A percentile compares a stretch with the other conserved stretches of the same genome.
Evolutionary conservation across 2,888 invertebrate species (phyloP).

Genomic region (Bombylius major): DNA sequence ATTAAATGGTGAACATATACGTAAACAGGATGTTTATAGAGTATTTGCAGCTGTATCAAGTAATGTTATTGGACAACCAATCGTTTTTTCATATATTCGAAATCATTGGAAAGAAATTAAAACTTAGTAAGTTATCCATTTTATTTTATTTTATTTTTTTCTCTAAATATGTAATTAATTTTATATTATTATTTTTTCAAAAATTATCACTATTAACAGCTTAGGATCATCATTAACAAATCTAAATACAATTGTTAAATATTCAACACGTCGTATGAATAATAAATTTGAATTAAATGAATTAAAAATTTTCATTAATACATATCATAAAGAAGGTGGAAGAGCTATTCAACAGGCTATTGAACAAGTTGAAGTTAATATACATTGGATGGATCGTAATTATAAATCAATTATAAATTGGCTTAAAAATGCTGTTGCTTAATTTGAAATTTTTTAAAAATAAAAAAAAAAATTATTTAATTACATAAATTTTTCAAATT

Average conservation of each 20-base stretch:
- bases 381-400: conserved; percentile 71
- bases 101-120: conserved; percentile 61
- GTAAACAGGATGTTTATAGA: conserved; percentile 67
- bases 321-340: conserved; percentile 53
- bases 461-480: not conserved
- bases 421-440: conserved; percentile 36
- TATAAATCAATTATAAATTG: conserved; percentile 62
- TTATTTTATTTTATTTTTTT: not conserved
- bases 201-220: conserved; percentile 34
- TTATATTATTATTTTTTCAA: not conserved
- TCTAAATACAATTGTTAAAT: conserved; percentile 57
- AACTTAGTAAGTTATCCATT: conserved; percentile 49
- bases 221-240: conserved; percentile 59
- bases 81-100: conserved; percentile 66
- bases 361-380: conserved; percentile 68
- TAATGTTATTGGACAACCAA: conserved; percentile 66
- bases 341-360: conserved; percentile 66
- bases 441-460: too few species aligned
- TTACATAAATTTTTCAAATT: not conserved
- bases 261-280: conserved; percentile 60
- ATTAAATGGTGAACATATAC: conserved; percentile 58
- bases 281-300: conserved; percentile 63
- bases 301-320: conserved; percentile 54
- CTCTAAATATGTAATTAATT: not conserved
- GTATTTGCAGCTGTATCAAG: conserved; percentile 66